These are phyloP conservation scores for Centropyge bicolor DNA, from an alignment of 2,797 vertebrate species.

Conservation along the genomic window DNA sequence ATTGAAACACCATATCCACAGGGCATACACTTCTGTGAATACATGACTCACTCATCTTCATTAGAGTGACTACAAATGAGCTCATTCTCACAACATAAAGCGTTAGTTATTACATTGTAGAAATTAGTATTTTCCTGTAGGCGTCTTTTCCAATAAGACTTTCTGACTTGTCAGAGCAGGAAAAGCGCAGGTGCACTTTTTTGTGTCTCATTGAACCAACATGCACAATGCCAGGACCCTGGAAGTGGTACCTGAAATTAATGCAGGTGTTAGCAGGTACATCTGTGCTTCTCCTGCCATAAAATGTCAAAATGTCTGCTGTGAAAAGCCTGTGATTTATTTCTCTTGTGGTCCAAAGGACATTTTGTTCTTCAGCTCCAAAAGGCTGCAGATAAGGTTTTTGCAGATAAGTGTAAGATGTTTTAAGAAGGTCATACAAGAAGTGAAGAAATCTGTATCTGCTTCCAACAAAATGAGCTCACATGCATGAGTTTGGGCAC, in stretches of 20 bases:
- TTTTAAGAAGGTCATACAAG: slow-evolving; percentile 12
- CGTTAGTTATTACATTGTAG: slow-evolving; percentile 1
- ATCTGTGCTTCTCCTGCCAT: not conserved
- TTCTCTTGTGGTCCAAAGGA: slow-evolving; percentile 32
- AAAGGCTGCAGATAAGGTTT: slow-evolving; percentile 11
- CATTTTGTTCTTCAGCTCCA: slow-evolving; percentile 25
- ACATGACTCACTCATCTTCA: slow-evolving; percentile 36
- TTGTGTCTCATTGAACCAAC: not conserved
- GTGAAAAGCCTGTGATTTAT: not conserved
- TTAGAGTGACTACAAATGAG: slow-evolving; percentile 40
- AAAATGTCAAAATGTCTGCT: slow-evolving; percentile 28
- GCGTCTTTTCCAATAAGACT: not conserved
- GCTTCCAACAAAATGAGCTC: not conserved
- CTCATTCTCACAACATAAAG: slow-evolving; percentile 22
- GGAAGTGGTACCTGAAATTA: not conserved
- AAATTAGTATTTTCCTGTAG: not conserved
- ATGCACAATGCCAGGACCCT: not conserved
- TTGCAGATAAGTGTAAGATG: slow-evolving; percentile 9
- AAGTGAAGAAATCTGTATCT: slow-evolving; percentile 2
- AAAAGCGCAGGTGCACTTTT: slow-evolving; percentile 1
- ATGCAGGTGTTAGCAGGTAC: not conserved
- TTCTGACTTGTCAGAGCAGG: not conserved
- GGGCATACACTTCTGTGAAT: slow-evolving; percentile 13
- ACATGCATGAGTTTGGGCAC: not conserved
- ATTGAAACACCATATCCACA: slow-evolving; percentile 35